Evolutionary conservation across 2,797 vertebrate species (phyloP), one percentile per base, ranked within the genome.

Genomic region (Acridotheres tristis): DNA sequence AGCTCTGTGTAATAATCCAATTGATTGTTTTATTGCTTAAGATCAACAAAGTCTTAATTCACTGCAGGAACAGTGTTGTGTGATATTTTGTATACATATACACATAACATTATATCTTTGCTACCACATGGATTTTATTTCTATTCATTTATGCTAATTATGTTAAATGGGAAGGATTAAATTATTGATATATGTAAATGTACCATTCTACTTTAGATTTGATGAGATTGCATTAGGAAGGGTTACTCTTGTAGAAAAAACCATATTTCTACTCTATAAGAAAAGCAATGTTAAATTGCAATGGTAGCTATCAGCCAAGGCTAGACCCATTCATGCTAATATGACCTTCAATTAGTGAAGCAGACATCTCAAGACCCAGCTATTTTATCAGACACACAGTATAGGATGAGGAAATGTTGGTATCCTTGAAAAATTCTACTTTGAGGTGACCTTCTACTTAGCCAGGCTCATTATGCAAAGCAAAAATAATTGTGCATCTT

Each of bases 311-410:
- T 57, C 74, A 89, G 94, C 62, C 86, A 96, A 95, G 93, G 94
- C 92, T 88, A 90, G 55, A 80, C 29, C 71, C 65, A 90, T 93
- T 95, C 95, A 95, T 95, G 94, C 87, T 95, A 95, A 96, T 95
- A 88, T 88, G 89, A 97, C 96, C 96, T 97, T 97, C 96, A 96
- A 95, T 96, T 95, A 95, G 89, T 62, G 83, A 93, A 88, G 80
- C 75, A 88, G 51, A 82, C 50, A 59, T 92, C 92, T 95, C 4
- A 3, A 93, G 81, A 94, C 76, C 75, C 45, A 88, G 93, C 45
- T 86, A 36, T 92, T 96, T 90, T 73, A 88, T 91, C 83, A 92
- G 80, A 59, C 45, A 66, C 36, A 55, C 43, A 54, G 48, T n/a
- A 34, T 9, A 92, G 76, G n/a, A 92, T 54, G 48, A 76, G 57